Evolutionary conservation across 2,888 invertebrate genomes (phyloP).

Genomic region (Oligia strigilis): DNA sequence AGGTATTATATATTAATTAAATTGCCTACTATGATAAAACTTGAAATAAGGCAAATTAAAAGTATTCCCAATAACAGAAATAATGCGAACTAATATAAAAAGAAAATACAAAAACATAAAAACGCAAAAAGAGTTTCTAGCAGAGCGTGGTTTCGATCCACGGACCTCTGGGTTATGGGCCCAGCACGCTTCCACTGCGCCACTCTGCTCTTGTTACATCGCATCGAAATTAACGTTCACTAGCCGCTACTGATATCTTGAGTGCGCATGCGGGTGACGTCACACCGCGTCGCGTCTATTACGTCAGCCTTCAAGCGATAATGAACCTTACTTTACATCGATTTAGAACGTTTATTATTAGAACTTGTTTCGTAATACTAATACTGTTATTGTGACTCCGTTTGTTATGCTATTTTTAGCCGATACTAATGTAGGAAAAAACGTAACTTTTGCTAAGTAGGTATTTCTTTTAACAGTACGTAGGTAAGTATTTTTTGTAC

Average conservation of each 20-base stretch:
- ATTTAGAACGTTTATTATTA: constrained; percentile 54
- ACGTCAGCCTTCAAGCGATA: constrained; percentile 63
- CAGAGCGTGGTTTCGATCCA: constrained; percentile 96
- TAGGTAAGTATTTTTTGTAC: constrained; percentile 1
- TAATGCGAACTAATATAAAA: background rate
- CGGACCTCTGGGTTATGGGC: constrained; percentile 97
- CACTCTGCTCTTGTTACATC: constrained; percentile 91
- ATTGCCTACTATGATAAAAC: background rate
- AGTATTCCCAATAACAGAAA: background rate
- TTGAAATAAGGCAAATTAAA: background rate
- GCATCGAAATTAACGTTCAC: constrained; percentile 70
- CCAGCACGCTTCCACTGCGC: constrained; percentile 96
- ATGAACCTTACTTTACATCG: constrained; percentile 38
- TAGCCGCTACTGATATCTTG: constrained; percentile 39
- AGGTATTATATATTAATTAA: background rate
- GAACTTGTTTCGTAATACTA: constrained; percentile 36
- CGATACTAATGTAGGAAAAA: background rate
- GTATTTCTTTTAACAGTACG: background rate
- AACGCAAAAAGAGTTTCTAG: constrained; percentile 79
- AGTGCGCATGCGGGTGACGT: constrained; percentile 72
- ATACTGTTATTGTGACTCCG: constrained; percentile 11
- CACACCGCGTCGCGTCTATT: constrained; percentile 54
- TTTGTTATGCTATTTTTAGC: constrained; percentile 46
- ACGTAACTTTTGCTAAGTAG: background rate
- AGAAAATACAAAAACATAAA: constrained; percentile 41